Conservation (phyloP, 1,140 invertebrate species). For the Calycopis cecrops region DNA sequence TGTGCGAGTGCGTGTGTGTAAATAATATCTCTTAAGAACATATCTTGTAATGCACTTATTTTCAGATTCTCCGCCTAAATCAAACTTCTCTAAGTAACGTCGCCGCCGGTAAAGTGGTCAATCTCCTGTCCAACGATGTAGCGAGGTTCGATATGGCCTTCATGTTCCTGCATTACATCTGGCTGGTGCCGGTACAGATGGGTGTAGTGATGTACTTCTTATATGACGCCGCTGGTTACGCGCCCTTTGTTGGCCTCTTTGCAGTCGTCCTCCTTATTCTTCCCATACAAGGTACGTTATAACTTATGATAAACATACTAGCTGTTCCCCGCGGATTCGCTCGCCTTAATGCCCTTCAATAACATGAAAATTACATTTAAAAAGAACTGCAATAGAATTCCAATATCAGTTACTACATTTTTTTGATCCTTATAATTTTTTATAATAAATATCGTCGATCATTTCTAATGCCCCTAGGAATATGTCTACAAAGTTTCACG, state of each 20-base stretch:
- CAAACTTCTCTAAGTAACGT: slow-evolving; percentile 81
- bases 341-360: too few relatives aligned
- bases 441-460: too few relatives aligned
- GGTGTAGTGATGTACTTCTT: slow-evolving; percentile 78
- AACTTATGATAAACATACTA: too few relatives aligned
- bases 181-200: slow-evolving; percentile 83
- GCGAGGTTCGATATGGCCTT: slow-evolving; percentile 79
- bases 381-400: too few relatives aligned
- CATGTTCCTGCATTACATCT: slow-evolving; percentile 78
- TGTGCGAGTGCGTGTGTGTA: too few relatives aligned
- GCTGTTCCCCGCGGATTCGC: too few relatives aligned
- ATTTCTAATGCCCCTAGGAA: too few relatives aligned
- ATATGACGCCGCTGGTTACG: slow-evolving; percentile 80
- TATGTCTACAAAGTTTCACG: too few relatives aligned
- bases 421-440: too few relatives aligned
- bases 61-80: slow-evolving; percentile 77
- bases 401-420: too few relatives aligned
- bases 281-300: slow-evolving; percentile 79
- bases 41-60: slow-evolving; percentile 13
- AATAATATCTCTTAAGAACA: background rate
- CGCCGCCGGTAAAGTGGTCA: slow-evolving; percentile 88
- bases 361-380: too few relatives aligned
- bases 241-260: slow-evolving; percentile 81
- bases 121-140: slow-evolving; percentile 89
- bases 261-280: slow-evolving; percentile 77